Evolutionary conservation across 2,797 vertebrate genomes (phyloP).

Genomic region (Serranus cabrilla): DNA sequence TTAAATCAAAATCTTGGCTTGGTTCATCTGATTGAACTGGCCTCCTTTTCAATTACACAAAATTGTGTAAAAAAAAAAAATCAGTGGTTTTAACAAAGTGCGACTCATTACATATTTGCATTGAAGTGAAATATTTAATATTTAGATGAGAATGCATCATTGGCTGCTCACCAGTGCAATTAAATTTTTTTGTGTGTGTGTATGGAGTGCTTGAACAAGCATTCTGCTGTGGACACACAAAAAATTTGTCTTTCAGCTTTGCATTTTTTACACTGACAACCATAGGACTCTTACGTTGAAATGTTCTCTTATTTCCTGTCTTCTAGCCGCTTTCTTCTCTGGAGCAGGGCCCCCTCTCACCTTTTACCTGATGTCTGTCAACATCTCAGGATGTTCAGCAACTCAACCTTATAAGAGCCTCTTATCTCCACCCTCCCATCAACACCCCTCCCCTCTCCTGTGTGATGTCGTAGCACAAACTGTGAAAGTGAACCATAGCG

Average conservation of each 20-base stretch:
- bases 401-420: constrained; percentile 79
- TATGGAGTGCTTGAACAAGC: constrained; percentile 4
- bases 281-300: background rate
- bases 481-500: constrained; percentile 96
- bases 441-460: constrained; percentile 84
- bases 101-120: background rate
- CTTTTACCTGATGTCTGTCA: constrained; percentile 72
- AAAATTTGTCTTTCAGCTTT: constrained; percentile 7
- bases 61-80: too few species aligned
- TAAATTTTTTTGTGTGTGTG: background rate
- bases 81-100: background rate
- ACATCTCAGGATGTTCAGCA: constrained; percentile 75
- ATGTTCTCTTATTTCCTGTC: constrained; percentile 30
- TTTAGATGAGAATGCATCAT: background rate
- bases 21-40: background rate
- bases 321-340: constrained; percentile 65
- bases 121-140: background rate
- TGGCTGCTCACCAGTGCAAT: background rate
- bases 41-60: background rate
- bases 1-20: background rate
- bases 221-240: background rate
- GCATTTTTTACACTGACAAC: background rate
- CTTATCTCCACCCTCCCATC: constrained; percentile 84
- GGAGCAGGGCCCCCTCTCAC: constrained; percentile 63
- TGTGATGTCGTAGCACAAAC: constrained; percentile 96